Base-by-base conservation (phyloP, 2,113 vertebrate species). In the Salvelinus fontinalis region DNA sequence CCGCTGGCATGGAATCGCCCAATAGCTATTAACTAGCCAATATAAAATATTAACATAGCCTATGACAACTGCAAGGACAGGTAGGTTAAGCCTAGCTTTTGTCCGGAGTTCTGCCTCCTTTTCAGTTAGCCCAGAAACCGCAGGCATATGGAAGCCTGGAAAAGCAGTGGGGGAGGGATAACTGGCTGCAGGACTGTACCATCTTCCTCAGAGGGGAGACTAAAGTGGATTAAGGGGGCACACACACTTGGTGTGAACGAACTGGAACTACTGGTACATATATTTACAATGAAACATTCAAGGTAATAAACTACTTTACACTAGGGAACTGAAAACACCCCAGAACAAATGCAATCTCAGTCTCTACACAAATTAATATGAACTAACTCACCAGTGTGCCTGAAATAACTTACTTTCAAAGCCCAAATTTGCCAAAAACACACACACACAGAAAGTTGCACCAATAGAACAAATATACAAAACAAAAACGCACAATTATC, bases 81-180 rank as follows among this genome's bases (percentile, higher is more conserved):
- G 34, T 34, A 34, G 34, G 34, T 6, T 83, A 80, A 81, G 79
- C 1, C 51, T 79, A 78, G 85, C 48, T 65, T 76, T 74, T 86
- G 77, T 83, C 54, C 34, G 62, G 49, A 20, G 60, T 77, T 75
- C 13, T 26, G 12, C 75, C 82, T 82, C 79, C 73, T 81, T 71
- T 59, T 75, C 26, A 67, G 69, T 49, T 20, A 29, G 44, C 77
- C 79, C 78, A 70, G 73, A 79, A 77, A 49, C 8, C 77, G 76
- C 79, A 80, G 72, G 79, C 67, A 68, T 68, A 20, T 34, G 67
- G 29, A n/a, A 44, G 31, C 7, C 67, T 31, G 31, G 26, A n/a
- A 68, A 59, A 79, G 79, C 62, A 39, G 79, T 81, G 85, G 86
- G 86, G 84, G 90, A 84, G 83, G 87, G 54, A 83, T 83, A 87